A percentile compares a stretch with the other conserved stretches of the same genome.
Evolutionary conservation across 2,888 invertebrate species (phyloP).

Genomic region (Muscina levida): DNA sequence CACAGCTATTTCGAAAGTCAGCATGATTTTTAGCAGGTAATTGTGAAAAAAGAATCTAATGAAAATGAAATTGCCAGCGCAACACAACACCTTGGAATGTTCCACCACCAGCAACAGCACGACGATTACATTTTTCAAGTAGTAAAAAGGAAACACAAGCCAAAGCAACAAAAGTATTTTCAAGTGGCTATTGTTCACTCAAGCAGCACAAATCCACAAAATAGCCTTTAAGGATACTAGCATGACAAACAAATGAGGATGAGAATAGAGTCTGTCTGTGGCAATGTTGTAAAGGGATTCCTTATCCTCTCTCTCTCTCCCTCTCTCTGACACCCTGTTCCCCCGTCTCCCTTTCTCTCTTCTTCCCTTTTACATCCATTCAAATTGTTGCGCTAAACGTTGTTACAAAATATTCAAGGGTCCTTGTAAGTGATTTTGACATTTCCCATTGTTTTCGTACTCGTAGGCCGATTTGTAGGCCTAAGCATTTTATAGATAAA

Average conservation of each 20-base stretch:
- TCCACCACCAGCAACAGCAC: neutral
- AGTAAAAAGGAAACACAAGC: neutral
- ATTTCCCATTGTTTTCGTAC: neutral
- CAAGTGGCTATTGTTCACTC: constrained; percentile 55
- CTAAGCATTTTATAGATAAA: constrained; percentile 54
- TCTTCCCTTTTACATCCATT: neutral
- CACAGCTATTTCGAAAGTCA: constrained; percentile 64
- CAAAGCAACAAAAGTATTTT: constrained; percentile 45
- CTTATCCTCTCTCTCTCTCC: no score
- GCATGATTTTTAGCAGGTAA: constrained; percentile 69
- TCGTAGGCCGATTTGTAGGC: neutral
- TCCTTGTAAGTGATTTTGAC: constrained; percentile 3
- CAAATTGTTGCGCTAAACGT: constrained; percentile 6
- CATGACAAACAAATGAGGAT: constrained; percentile 67
- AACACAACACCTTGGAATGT: neutral
- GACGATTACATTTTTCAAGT: constrained; percentile 11
- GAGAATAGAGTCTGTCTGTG: no score
- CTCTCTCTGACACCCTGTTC: no score
- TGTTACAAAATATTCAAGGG: neutral
- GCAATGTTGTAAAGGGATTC: no score
- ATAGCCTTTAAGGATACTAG: constrained; percentile 68
- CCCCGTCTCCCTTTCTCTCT: neutral
- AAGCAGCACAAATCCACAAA: constrained; percentile 66
- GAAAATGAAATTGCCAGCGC: constrained; percentile 53
- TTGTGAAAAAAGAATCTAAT: constrained; percentile 59